Percentiles rank a stretch among this genome's conserved stretches.
These are phyloP conservation scores for Pontoporia blainvillei DNA, from an alignment of 2,113 vertebrate species.

Conservation along the genomic window DNA sequence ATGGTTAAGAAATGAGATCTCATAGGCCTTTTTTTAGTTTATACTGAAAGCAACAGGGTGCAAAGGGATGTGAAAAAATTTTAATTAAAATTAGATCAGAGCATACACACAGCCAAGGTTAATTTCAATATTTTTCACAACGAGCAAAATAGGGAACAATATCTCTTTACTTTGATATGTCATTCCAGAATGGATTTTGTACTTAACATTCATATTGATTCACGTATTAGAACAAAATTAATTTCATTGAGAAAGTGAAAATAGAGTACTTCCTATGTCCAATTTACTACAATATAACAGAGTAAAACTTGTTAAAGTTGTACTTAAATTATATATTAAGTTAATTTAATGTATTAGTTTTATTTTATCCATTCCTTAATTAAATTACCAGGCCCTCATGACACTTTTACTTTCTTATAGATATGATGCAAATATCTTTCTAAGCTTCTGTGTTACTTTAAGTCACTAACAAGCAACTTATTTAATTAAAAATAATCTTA, in stretches of 20 bases:
- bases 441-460: background rate
- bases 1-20: background rate
- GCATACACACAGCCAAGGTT: background rate
- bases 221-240: background rate
- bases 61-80: background rate
- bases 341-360: background rate
- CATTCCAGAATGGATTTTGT: constrained; percentile 39
- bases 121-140: background rate
- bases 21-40: background rate
- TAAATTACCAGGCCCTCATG: background rate
- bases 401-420: background rate
- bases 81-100: constrained; percentile 44
- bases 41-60: background rate
- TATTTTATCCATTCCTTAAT: background rate
- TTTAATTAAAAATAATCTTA: constrained; percentile 12
- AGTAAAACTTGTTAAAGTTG: background rate
- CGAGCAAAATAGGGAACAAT: background rate
- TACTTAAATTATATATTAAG: background rate
- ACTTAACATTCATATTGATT: background rate
- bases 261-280: background rate
- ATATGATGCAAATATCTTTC: background rate
- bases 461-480: background rate
- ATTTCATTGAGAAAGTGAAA: constrained; percentile 24
- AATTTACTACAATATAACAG: background rate
- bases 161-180: constrained; percentile 15